A percentile compares a stretch with the other conserved stretches of the same genome.
Conservation (phyloP, 2,888 invertebrate species). For the Cephus spinipes region DNA sequence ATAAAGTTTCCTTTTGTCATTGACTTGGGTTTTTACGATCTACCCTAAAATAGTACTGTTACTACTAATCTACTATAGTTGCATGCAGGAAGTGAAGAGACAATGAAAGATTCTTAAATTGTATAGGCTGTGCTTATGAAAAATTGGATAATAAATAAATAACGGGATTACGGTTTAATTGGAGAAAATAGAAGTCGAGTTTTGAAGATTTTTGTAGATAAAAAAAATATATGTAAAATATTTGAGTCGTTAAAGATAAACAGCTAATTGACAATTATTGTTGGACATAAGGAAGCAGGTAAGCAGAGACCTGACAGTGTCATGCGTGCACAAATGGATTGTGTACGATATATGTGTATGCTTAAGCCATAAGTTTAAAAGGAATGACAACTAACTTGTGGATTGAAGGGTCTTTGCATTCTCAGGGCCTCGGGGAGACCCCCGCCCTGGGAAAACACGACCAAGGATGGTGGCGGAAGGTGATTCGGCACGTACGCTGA, state of each 20-base stretch:
- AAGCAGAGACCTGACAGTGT: too few relatives aligned
- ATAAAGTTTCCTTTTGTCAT: not conserved
- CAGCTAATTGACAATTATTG: not conserved
- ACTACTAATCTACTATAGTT: not conserved
- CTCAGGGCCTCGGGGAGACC: slow-evolving; percentile 80
- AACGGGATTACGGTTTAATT: not conserved
- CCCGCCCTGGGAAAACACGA: slow-evolving; percentile 81
- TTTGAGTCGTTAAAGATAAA: not conserved
- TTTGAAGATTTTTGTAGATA: not conserved
- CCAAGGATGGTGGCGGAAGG: slow-evolving; percentile 80
- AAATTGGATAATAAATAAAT: not conserved
- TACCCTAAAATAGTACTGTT: not conserved
- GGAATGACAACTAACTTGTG: slow-evolving; percentile 71
- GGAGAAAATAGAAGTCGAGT: not conserved
- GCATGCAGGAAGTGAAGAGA: not conserved
- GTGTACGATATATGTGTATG: not conserved
- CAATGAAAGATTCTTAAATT: not conserved
- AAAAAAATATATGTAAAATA: not conserved
- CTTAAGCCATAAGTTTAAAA: not conserved
- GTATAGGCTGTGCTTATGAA: not conserved
- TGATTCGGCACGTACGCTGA: slow-evolving; percentile 80
- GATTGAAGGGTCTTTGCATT: slow-evolving; percentile 81
- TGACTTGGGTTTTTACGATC: not conserved
- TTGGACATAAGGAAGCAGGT: not conserved
- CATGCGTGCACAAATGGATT: not conserved